Base-by-base conservation (phyloP, 2,113 vertebrate genomes). In the Typhlomys cinereus region DNA sequence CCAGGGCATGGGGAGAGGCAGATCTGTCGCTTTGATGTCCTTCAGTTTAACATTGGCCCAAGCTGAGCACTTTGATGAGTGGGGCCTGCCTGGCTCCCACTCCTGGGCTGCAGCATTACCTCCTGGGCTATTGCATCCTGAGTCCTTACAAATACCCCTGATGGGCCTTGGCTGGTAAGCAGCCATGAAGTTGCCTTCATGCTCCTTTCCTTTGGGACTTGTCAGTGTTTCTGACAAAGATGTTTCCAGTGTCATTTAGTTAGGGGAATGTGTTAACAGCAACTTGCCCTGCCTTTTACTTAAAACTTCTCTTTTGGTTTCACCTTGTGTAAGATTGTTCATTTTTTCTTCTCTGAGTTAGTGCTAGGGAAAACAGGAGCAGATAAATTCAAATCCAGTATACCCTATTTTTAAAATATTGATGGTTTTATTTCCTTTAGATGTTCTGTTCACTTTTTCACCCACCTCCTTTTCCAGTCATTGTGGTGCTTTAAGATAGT, bases 111-210 rank as follows among this genome's bases (percentile, higher is more conserved):
- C 81, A 94, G 1, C 86, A 66, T 96, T 96, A 59, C 80, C 96
- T 96, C 95, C 90, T 96, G 90, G 96, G 94, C 82, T 89, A 52
- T 91, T 86, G 95, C 89, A 97, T 96, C 83, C 95, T 95, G 73
- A 96, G 66, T 94, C 78, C 75, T 97, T 96, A 96, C 96, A 97
- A 96, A 95, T 94, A 95, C 89, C 85, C 41, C 95, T 95, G n/a
- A n/a, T n/a, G n/a, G n/a, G n/a, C n/a, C n/a, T n/a, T 90, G n/a
- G 89, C 48, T 96, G 95, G 21, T 96, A 88, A 95, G 95, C 91
- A 96, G 91, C 89, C 92, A 11, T 92, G 90, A 95, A 95, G 89
- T 34, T 95, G 69, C 64, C 90, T 95, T 89, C 95, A 88, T 97
- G 92, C 94, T 95, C 92, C 86, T 89, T 36, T 79, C 84, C 36